Percentiles rank a stretch among this genome's conserved stretches.
These are phyloP conservation scores for Myiozetetes cayanensis DNA, from an alignment of 2,113 vertebrate species.

Conservation along the genomic window DNA sequence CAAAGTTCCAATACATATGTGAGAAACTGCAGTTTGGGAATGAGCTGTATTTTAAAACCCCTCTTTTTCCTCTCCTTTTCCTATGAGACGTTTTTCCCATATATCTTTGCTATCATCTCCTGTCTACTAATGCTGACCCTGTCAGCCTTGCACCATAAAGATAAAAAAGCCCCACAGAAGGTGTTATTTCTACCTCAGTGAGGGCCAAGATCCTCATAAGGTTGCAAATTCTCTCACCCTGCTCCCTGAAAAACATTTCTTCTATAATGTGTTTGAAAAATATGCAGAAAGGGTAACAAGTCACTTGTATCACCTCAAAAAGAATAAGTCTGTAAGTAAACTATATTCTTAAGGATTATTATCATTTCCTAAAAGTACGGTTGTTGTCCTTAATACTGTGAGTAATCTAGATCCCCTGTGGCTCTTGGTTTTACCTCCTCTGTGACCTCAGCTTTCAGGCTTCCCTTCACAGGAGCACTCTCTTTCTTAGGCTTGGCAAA, in stretches of 20 bases:
- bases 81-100: background rate
- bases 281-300: accelerated
- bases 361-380: accelerated
- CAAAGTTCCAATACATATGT: background rate
- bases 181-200: background rate
- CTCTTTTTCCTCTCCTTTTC: background rate
- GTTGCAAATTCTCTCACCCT: background rate
- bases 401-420: background rate
- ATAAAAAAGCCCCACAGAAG: background rate
- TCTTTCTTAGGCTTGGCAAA: background rate
- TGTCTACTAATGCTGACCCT: background rate
- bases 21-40: background rate
- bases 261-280: background rate
- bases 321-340: background rate
- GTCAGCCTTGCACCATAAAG: background rate
- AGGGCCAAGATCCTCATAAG: background rate
- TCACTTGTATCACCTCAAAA: background rate
- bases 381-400: background rate
- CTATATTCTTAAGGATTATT: background rate
- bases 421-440: background rate
- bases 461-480: background rate
- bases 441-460: background rate
- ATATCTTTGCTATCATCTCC: background rate
- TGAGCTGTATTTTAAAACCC: background rate
- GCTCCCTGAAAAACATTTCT: background rate